Evolutionary conservation across 1,140 invertebrate species (phyloP).

Genomic region (Ylistrum balloti): DNA sequence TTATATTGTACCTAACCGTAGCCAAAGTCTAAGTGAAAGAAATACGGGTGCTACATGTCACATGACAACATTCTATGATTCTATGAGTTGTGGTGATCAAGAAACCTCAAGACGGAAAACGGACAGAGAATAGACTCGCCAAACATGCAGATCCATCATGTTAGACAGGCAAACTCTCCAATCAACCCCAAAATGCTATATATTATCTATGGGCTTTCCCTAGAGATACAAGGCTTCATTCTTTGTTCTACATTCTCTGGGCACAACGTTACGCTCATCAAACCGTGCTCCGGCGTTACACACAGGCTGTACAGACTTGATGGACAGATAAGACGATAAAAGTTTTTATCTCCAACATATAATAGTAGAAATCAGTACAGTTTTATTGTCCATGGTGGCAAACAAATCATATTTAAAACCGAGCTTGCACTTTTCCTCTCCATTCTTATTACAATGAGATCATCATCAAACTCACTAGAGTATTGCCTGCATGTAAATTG

Average conservation of each 20-base stretch:
- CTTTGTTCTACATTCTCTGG: not conserved
- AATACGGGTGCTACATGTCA: too few species aligned
- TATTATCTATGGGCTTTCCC: not conserved
- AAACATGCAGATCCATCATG: not conserved
- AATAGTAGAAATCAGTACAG: too few species aligned
- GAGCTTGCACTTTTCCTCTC: too few species aligned
- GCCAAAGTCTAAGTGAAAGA: too few species aligned
- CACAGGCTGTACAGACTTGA: not conserved
- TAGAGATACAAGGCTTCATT: not conserved
- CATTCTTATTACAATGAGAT: too few species aligned
- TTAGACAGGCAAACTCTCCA: not conserved
- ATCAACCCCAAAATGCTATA: not conserved
- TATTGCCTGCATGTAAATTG: too few species aligned
- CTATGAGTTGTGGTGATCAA: not conserved
- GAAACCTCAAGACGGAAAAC: not conserved
- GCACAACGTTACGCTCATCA: not conserved
- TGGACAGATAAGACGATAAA: not conserved
- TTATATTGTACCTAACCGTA: too few species aligned
- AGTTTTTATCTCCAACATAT: not conserved
- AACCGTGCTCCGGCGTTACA: not conserved
- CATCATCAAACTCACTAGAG: too few species aligned
- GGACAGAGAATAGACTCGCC: not conserved
- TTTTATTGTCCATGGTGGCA: too few species aligned
- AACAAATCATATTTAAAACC: too few species aligned
- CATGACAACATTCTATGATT: too few species aligned